Base-by-base conservation (phyloP, 2,113 vertebrate genomes). In the Stigmatopora argus region DNA sequence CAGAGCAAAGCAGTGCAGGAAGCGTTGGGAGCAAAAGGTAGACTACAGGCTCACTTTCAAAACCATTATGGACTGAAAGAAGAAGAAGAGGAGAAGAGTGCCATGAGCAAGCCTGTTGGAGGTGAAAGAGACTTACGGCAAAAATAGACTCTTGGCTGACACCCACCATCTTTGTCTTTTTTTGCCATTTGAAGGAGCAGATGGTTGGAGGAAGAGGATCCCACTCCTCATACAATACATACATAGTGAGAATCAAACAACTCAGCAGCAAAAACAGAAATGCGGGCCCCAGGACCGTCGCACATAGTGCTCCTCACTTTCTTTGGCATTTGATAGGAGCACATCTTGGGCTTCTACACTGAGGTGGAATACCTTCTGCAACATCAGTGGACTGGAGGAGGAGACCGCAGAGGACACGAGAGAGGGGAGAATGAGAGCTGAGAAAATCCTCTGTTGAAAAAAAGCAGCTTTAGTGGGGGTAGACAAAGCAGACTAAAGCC, bases 161-260 rank as follows among this genome's bases (percentile, higher is more conserved):
- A 83, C 78, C 80, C 73, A 45, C 58, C 2, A 65, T 64, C 80
- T 86, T 88, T 88, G 85, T 89, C 77, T 65, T 13, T 75, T 71
- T 69, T 67, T 57, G 58, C 52, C 78, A 68, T 58, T 71, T 78
- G 78, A 86, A 78, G 75, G 76, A 88, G 82, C 88, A 89, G 86
- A 89, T 89, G 88, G 86, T 87, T 84, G 66, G 83, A 85, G 82
- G 84, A 83, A 79, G 85, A 86, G 86, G 86, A 83, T 81, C 71
- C 81, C 74, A 78, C 86, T 79, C 65, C 57, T n/a, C 44, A 72
- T 61, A 44, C 51, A 75, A 69, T 62, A 65, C 78, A 84, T 67
- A 82, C 69, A 83, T 60, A 45, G 59, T 45, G 59, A 45, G 59
- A 23, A 45, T 45, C 66, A 79, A 80, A 75, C 73, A 9, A 66